phyloP scores from a whole-genome alignment of 2,113 vertebrate species.

The Chinchilla lanigera region DNA sequence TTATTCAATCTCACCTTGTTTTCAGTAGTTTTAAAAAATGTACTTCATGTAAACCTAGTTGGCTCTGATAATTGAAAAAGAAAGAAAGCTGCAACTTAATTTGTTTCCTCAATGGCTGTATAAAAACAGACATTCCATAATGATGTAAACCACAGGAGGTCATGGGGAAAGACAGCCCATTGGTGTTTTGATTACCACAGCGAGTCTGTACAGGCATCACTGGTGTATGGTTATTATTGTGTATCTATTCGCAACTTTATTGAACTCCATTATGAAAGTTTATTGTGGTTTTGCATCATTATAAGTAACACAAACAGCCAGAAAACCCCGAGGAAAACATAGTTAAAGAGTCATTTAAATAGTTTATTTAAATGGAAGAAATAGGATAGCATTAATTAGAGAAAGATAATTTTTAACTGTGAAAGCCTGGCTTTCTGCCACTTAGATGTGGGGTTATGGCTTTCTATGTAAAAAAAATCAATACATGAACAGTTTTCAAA shows the following conservation, averaged over 20 bases:
- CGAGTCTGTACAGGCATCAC: constrained; percentile 25
- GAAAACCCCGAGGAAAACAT: constrained; percentile 69
- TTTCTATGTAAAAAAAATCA: background rate
- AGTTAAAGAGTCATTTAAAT: constrained; percentile 51
- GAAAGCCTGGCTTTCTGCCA: constrained; percentile 39
- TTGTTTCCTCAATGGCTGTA: background rate
- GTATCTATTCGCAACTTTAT: constrained; percentile 74
- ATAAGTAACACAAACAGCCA: constrained; percentile 58
- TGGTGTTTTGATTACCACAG: constrained; percentile 60
- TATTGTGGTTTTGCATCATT: constrained; percentile 64
- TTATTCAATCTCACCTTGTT: constrained; percentile 23
- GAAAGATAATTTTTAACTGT: constrained; percentile 53
- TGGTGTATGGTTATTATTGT: constrained; percentile 66
- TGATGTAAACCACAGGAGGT: constrained; percentile 59
- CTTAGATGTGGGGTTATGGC: background rate
- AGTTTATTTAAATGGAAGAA: constrained; percentile 72
- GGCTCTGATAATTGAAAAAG: constrained; percentile 71
- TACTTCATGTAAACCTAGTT: constrained; percentile 65
- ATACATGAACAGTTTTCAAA: background rate
- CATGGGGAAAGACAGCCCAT: constrained; percentile 57
- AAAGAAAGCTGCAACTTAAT: constrained; percentile 68
- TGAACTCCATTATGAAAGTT: constrained; percentile 73
- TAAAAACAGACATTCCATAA: constrained; percentile 72
- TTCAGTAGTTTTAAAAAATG: constrained; percentile 31
- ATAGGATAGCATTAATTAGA: constrained; percentile 69